phyloP scores from a whole-genome alignment of 2,888 invertebrate genomes.

The Dioctria rufipes region DNA sequence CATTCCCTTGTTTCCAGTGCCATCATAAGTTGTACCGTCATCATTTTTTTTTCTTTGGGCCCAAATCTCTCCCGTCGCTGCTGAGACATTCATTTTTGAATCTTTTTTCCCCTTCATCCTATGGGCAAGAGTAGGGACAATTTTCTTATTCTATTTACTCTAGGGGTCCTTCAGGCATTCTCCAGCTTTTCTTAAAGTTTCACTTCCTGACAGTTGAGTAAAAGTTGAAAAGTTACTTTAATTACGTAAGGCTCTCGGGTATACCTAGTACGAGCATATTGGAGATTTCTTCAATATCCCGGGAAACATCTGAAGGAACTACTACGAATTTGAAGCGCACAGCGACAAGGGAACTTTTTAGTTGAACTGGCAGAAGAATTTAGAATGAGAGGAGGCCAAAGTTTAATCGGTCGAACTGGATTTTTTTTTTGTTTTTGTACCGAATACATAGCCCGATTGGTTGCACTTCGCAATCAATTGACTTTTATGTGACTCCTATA shows the following conservation, averaged over 20 bases:
- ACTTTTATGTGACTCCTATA: slow-evolving; percentile 27
- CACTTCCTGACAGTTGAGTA: slow-evolving; percentile 22
- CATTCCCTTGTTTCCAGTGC: too few relatives aligned
- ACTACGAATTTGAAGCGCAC: background rate
- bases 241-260: slow-evolving; percentile 30
- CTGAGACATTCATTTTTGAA: background rate
- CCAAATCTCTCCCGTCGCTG: background rate
- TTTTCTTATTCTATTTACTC: background rate
- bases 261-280: background rate
- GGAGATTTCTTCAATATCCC: background rate
- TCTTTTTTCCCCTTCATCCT: slow-evolving; percentile 6
- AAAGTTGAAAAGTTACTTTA: slow-evolving; percentile 50
- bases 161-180: background rate
- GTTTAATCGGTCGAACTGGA: slow-evolving; percentile 40
- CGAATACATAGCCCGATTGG: slow-evolving; percentile 3
- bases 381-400: background rate
- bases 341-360: slow-evolving; percentile 21
- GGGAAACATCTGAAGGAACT: background rate
- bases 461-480: slow-evolving; percentile 38
- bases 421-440: background rate
- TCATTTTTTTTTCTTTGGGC: background rate
- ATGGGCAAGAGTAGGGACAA: background rate
- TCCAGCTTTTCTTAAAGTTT: slow-evolving; percentile 44
- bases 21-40: slow-evolving; percentile 21
- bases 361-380: slow-evolving; percentile 3